Evolutionary conservation across 2,113 vertebrate genomes (phyloP), one percentile per base, ranked within the genome.

Genomic region (Eurystomus gularis): DNA sequence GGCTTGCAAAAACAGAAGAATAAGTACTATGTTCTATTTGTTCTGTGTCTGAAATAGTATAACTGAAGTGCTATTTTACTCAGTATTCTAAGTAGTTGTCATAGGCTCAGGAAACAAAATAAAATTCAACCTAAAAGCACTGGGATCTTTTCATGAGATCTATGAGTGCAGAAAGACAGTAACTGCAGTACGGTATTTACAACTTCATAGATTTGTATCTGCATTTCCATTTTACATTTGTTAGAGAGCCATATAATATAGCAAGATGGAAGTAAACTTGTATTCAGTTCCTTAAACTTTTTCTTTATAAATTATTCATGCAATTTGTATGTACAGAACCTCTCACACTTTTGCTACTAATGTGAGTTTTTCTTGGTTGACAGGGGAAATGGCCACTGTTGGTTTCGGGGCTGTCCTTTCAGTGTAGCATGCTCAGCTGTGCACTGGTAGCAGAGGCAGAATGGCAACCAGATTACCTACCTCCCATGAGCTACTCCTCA

Each of bases 81-180:
- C 17, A 3, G 51, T 75, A 33, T 92, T 79, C 29, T 80, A 87
- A 86, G 46, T 19, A 94, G 88, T 64, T 93, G 86, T 83, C 77
- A 75, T 54, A 94, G 58, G 62, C 62, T 93, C 76, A 69, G 33
- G 51, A 83, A 66, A 77, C 55, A 82, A 95, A 80, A 33, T 33
- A 93, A 96, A 96, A 89, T 60, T 57, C 64, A 92, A 72, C 80
- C 61, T 97, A 90, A 93, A 92, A 84, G 86, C 86, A 92, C 60
- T 55, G 51, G 90, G 39, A 57, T 94, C 58, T 93, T 92, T 96
- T 91, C 37, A 65, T 51, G 70, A 97, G 88, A 95, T 95, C 72
- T 94, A 4, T 69, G 81, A 88, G 15, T 85, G 29, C 81, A 95
- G 84, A 94, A 94, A 89, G 77, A 85, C 60, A 73, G 44, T 24